Conservation (phyloP, 2,113 vertebrate species). For the Microcebus tavaratra region DNA sequence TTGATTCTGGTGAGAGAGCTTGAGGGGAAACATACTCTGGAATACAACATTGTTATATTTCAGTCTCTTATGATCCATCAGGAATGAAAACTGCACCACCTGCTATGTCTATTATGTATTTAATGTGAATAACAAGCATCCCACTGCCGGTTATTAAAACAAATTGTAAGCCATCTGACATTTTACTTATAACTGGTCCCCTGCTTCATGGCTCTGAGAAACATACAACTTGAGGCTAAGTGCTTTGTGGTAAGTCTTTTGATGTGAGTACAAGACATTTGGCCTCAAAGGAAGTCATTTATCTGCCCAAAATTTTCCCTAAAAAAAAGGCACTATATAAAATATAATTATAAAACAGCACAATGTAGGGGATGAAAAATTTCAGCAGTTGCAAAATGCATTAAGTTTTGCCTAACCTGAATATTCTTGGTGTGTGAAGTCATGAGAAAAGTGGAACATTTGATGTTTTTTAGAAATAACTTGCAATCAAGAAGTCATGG, state of each 20-base stretch:
- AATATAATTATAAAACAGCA: constrained; percentile 67
- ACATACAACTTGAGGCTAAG: constrained; percentile 10
- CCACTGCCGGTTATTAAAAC: constrained; percentile 64
- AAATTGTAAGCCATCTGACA: constrained; percentile 68
- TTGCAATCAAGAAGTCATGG: constrained; percentile 51
- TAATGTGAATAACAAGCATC: constrained; percentile 76
- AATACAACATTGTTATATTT: constrained; percentile 56
- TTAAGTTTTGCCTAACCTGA: constrained; percentile 55
- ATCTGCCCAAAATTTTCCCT: constrained; percentile 47
- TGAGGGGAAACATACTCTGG: constrained; percentile 37
- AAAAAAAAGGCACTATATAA: constrained; percentile 19
- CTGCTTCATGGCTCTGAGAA: constrained; percentile 55
- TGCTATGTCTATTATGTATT: constrained; percentile 73
- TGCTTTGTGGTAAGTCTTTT: constrained; percentile 40
- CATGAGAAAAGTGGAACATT: constrained; percentile 63
- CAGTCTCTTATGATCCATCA: constrained; percentile 62
- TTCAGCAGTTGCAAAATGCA: constrained; percentile 55
- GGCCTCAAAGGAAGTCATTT: constrained; percentile 71
- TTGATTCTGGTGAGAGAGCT: constrained; percentile 59
- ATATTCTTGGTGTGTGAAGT: constrained; percentile 53
- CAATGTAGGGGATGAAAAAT: neutral
- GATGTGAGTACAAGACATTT: constrained; percentile 66
- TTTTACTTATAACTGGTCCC: constrained; percentile 49
- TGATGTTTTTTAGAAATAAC: constrained; percentile 40
- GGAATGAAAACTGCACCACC: constrained; percentile 68